phyloP scores from a whole-genome alignment of 2,888 invertebrate species.

The Melanophora roralis region DNA sequence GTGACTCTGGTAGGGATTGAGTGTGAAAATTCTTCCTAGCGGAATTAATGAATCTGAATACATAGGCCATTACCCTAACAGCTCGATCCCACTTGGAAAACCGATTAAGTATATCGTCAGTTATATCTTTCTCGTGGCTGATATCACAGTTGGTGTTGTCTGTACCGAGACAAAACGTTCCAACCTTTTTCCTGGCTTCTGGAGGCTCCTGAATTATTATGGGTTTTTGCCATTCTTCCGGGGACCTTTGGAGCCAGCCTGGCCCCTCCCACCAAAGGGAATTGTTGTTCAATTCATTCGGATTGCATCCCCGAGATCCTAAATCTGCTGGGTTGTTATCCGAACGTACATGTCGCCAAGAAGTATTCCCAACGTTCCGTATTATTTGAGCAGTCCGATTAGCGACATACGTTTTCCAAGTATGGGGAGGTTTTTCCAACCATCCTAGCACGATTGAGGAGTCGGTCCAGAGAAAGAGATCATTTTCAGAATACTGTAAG shows the following conservation, averaged over 20 bases:
- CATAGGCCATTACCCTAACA: not conserved
- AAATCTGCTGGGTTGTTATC: too few species aligned
- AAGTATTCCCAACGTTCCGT: constrained; percentile 15
- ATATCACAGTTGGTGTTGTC: not conserved
- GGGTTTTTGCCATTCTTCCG: constrained; percentile 30
- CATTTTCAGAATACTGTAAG: not conserved
- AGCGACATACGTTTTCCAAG: constrained; percentile 49
- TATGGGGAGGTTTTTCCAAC: constrained; percentile 9
- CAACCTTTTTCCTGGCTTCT: not conserved
- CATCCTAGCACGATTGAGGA: constrained; percentile 22
- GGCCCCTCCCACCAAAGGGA: constrained; percentile 52
- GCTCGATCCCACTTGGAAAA: constrained; percentile 1
- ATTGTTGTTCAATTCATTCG: constrained; percentile 11
- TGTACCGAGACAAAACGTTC: not conserved
- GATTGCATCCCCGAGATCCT: too few species aligned
- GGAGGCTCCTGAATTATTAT: not conserved
- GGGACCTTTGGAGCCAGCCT: constrained; percentile 6
- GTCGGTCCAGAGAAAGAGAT: not conserved
- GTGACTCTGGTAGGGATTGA: not conserved
- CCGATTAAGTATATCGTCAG: not conserved
- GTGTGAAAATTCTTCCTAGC: not conserved
- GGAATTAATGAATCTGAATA: not conserved
- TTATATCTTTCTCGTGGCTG: too few species aligned
- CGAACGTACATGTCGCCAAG: constrained; percentile 52
- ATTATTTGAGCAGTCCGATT: constrained; percentile 39